phyloP scores from a whole-genome alignment of 1,140 invertebrate genomes.

The Drosophila willistoni region DNA sequence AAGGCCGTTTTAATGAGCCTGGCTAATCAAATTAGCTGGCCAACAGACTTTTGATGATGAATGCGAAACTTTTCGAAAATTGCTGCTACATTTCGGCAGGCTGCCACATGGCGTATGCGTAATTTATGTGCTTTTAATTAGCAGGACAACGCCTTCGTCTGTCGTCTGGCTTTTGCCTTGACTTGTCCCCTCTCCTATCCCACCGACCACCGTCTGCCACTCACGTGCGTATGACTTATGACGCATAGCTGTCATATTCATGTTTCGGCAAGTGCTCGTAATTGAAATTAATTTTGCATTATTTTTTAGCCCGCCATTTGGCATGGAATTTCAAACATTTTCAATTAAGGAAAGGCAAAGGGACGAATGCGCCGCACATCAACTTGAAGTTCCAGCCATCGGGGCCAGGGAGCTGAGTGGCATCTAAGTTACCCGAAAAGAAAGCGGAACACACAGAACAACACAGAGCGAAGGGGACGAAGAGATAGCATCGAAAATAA shows the following conservation, averaged over 20 bases:
- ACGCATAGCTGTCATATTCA: slow-evolving; percentile 78
- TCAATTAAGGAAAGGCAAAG: slow-evolving; percentile 66
- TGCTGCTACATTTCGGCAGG: slow-evolving; percentile 49
- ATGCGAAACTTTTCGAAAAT: slow-evolving; percentile 60
- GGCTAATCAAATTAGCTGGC: slow-evolving; percentile 73
- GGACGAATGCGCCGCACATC: slow-evolving; percentile 50
- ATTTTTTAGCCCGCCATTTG: slow-evolving; percentile 56
- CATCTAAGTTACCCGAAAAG: slow-evolving; percentile 66
- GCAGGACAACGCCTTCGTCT: slow-evolving; percentile 30
- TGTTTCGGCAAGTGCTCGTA: slow-evolving; percentile 58
- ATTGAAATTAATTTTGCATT: slow-evolving; percentile 81
- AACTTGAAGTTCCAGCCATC: slow-evolving; percentile 43
- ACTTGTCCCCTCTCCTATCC: no score
- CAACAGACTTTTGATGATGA: slow-evolving; percentile 71
- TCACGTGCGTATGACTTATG: slow-evolving; percentile 56
- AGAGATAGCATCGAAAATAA: slow-evolving; percentile 41
- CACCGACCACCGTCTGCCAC: slow-evolving; percentile 13
- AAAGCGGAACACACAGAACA: background rate
- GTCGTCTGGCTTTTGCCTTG: slow-evolving; percentile 23
- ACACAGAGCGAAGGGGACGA: background rate
- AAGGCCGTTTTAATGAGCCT: slow-evolving; percentile 67
- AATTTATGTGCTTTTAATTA: slow-evolving; percentile 80
- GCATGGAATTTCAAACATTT: slow-evolving; percentile 79
- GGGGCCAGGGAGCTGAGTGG: slow-evolving; percentile 36
- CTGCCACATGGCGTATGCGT: slow-evolving; percentile 70